A percentile compares a stretch with the other conserved stretches of the same genome.
phyloP scores from a whole-genome alignment of 2,888 invertebrate species.

The Pristionchus arcanus region DNA sequence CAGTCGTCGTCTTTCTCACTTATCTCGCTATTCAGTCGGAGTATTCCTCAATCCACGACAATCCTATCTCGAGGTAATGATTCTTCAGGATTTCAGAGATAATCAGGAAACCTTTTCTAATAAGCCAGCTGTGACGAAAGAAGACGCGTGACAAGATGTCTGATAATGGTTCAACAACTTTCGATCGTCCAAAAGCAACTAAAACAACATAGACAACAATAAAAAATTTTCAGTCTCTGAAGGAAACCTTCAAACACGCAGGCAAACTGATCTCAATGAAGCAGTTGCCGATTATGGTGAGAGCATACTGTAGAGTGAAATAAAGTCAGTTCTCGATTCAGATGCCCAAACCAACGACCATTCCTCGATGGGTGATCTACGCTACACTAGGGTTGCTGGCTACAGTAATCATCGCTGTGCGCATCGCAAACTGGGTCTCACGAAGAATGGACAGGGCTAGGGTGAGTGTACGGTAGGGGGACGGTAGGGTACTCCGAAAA shows the following conservation, averaged over 20 bases:
- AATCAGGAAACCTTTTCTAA: neutral
- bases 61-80: conserved; percentile 35
- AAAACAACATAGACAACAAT: neutral
- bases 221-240: neutral
- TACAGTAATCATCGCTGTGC: conserved; percentile 46
- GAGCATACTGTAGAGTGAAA: neutral
- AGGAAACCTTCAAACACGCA: conserved; percentile 11
- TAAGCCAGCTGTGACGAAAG: neutral
- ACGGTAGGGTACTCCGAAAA: no score
- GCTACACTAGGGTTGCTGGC: conserved; percentile 16
- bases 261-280: neutral
- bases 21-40: conserved; percentile 47
- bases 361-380: conserved; percentile 54
- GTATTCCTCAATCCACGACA: conserved; percentile 1
- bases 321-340: neutral
- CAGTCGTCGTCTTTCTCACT: conserved; percentile 50
- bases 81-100: neutral
- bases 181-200: neutral
- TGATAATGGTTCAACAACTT: neutral
- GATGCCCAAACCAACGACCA: conserved; percentile 32
- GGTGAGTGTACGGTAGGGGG: neutral
- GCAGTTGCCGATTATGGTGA: neutral
- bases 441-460: conserved; percentile 34
- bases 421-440: conserved; percentile 48
- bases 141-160: neutral